Evolutionary conservation across 1,140 invertebrate genomes (phyloP).

Genomic region (Trachymyrmex cornetzi): DNA sequence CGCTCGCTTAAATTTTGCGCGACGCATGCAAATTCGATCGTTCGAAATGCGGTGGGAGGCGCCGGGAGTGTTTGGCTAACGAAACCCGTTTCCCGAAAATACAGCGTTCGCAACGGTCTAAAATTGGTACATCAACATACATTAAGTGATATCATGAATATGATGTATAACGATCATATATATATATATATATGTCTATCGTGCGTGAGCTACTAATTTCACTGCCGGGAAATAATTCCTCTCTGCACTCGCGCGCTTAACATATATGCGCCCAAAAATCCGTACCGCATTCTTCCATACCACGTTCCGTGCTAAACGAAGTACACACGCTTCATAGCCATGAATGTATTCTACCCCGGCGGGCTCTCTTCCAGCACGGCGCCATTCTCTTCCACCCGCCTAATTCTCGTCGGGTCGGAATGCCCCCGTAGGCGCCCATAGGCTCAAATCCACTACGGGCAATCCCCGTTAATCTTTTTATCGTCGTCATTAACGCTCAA

Average conservation of each 20-base stretch:
- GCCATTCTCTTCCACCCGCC: constrained; percentile 51
- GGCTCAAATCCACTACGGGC: constrained; percentile 67
- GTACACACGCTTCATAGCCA: constrained; percentile 10
- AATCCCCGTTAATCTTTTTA: constrained; percentile 79
- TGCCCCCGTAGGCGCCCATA: constrained; percentile 57
- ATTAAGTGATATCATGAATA: constrained; percentile 43
- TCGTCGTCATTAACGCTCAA: constrained; percentile 76
- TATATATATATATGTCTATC: too few relatives aligned
- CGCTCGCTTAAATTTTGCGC: constrained; percentile 28
- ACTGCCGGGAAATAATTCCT: constrained; percentile 35
- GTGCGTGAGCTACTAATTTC: constrained; percentile 39
- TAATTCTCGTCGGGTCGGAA: constrained; percentile 57
- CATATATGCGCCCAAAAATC: constrained; percentile 37
- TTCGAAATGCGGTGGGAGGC: not conserved
- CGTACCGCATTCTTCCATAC: constrained; percentile 41
- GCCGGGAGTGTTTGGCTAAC: not conserved
- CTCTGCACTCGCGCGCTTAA: not conserved
- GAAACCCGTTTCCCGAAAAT: constrained; percentile 29
- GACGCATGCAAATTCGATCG: constrained; percentile 11
- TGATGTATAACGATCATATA: not conserved
- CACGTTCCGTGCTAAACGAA: constrained; percentile 23
- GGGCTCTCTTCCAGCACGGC: constrained; percentile 41
- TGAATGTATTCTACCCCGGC: constrained; percentile 46
- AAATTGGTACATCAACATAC: constrained; percentile 33
- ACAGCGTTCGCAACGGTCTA: constrained; percentile 1